A percentile compares a stretch with the other conserved stretches of the same genome.
These are phyloP conservation scores for Sander vitreus DNA, from an alignment of 2,113 vertebrate species.

Conservation along the genomic window DNA sequence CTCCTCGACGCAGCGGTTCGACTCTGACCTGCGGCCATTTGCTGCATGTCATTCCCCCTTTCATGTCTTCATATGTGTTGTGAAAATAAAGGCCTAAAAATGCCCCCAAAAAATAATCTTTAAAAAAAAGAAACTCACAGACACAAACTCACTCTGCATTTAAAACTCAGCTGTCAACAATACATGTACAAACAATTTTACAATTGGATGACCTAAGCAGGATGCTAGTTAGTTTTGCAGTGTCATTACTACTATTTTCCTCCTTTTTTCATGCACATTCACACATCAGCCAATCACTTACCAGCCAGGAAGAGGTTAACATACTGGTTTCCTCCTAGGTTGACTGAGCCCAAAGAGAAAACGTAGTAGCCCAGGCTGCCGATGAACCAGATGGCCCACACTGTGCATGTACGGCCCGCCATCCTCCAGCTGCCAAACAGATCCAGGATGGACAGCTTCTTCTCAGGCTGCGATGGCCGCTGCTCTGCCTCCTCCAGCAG, in stretches of 20 bases:
- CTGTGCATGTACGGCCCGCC: constrained; percentile 87
- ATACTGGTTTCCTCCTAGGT: constrained; percentile 91
- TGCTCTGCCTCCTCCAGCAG: constrained; percentile 42
- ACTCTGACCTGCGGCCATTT: no score
- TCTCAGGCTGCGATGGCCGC: constrained; percentile 34
- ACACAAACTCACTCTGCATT: background rate
- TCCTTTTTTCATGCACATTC: background rate
- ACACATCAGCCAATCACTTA: constrained; percentile 66
- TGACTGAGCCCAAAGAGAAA: constrained; percentile 91
- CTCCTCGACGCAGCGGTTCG: no score
- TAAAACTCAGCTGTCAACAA: background rate
- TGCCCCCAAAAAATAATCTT: no score
- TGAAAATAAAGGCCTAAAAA: no score
- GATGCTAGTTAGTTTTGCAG: background rate
- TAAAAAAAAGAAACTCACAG: background rate
- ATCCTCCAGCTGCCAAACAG: constrained; percentile 90
- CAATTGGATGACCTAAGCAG: background rate
- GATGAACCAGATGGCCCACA: constrained; percentile 96
- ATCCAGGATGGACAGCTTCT: constrained; percentile 89
- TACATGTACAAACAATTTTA: background rate
- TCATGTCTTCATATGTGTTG: no score
- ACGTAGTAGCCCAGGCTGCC: constrained; percentile 94
- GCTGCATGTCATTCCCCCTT: no score
- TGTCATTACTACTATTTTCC: background rate
- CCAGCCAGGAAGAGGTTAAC: constrained; percentile 93